These are phyloP conservation scores for Actias luna DNA, from an alignment of 2,888 invertebrate genomes.

Conservation along the genomic window DNA sequence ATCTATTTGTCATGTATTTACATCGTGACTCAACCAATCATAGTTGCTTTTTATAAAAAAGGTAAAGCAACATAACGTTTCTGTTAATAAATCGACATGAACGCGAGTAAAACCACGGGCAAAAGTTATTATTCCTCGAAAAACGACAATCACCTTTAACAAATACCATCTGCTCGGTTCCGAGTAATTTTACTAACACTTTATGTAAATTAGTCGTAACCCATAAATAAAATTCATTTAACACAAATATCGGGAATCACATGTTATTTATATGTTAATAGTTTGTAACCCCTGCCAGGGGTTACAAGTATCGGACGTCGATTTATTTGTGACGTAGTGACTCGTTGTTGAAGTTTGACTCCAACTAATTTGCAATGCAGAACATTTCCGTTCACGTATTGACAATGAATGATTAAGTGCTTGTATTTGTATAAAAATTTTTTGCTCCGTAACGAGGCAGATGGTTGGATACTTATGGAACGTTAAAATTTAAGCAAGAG, in stretches of 20 bases:
- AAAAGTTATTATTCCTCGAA: not conserved
- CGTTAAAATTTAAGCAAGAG: constrained; percentile 27
- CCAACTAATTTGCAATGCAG: constrained; percentile 69
- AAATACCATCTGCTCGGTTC: constrained; percentile 39
- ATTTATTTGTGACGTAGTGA: constrained; percentile 51
- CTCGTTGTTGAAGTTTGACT: constrained; percentile 55
- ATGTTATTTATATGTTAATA: constrained; percentile 77
- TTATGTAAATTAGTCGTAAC: constrained; percentile 42
- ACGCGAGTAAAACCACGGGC: not conserved
- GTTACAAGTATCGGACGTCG: constrained; percentile 43
- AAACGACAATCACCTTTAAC: constrained; percentile 31
- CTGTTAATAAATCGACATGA: no score
- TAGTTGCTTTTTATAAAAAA: no score
- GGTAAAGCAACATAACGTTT: no score
- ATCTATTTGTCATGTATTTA: no score
- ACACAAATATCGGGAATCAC: constrained; percentile 28
- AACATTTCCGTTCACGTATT: constrained; percentile 61
- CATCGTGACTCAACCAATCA: no score
- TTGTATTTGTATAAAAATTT: constrained; percentile 48
- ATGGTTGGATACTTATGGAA: constrained; percentile 34
- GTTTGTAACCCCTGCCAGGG: constrained; percentile 49
- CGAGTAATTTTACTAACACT: constrained; percentile 34
- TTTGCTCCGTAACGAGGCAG: constrained; percentile 56
- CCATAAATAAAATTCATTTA: constrained; percentile 39
- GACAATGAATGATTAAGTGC: constrained; percentile 67